phyloP scores from a whole-genome alignment of 2,888 invertebrate genomes.

The Aplocera efformata region DNA sequence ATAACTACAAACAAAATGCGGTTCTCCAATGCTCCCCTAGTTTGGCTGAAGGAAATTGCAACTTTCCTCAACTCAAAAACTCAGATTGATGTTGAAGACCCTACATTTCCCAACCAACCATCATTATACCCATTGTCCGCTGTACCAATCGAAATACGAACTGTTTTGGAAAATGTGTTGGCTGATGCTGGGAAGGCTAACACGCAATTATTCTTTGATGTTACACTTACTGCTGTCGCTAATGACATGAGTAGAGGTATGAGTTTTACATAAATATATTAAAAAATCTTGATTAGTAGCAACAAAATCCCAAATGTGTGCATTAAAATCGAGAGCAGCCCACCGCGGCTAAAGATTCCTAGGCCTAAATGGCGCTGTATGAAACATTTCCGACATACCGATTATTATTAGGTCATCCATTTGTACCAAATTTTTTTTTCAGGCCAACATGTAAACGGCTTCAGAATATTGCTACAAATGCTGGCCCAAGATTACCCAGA shows the following conservation, averaged over 20 bases:
- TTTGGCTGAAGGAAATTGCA: slow-evolving; percentile 85
- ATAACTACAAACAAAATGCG: slow-evolving; percentile 80
- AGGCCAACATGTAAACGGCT: slow-evolving; percentile 82
- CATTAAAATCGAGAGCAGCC: no score
- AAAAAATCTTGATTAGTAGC: background rate
- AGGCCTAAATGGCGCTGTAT: no score
- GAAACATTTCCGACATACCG: no score
- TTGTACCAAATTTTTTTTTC: no score
- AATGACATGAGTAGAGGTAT: slow-evolving; percentile 85
- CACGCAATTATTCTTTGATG: slow-evolving; percentile 85
- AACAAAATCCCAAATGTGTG: no score
- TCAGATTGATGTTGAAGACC: slow-evolving; percentile 82
- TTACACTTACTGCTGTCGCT: slow-evolving; percentile 84
- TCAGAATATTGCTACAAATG: slow-evolving; percentile 86
- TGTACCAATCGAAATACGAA: slow-evolving; percentile 67
- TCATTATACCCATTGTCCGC: slow-evolving; percentile 79
- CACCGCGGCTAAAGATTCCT: no score
- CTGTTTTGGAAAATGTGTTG: slow-evolving; percentile 69
- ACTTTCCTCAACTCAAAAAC: slow-evolving; percentile 82
- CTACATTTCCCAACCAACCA: slow-evolving; percentile 78
- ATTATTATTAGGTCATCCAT: no score
- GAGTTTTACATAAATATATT: slow-evolving; percentile 36
- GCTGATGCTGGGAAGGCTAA: slow-evolving; percentile 82
- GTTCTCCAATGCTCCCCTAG: slow-evolving; percentile 85
- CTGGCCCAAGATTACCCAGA: slow-evolving; percentile 84